A percentile compares a stretch with the other conserved stretches of the same genome.
These are phyloP conservation scores for Tokudaia muenninki DNA, from an alignment of 2,797 vertebrate species.

Conservation along the genomic window DNA sequence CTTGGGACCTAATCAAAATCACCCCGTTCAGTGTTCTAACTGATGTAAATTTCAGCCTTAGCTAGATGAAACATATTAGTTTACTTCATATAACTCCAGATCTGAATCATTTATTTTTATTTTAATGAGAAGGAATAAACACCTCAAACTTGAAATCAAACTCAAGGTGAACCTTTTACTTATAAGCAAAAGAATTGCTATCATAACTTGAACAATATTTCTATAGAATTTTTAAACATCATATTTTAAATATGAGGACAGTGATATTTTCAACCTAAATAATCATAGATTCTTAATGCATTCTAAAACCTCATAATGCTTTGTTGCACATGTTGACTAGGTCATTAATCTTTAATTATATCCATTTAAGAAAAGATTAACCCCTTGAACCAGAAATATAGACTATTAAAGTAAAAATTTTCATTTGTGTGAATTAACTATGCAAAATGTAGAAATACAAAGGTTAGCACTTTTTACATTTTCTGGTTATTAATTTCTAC, in stretches of 20 bases:
- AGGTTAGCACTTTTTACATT: neutral
- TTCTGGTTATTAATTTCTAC: constrained; percentile 38
- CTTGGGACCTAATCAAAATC: constrained; percentile 55
- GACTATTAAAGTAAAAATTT: constrained; percentile 50
- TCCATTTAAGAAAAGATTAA: neutral
- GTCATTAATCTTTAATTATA: constrained; percentile 21
- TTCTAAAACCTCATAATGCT: constrained; percentile 24
- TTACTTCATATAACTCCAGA: constrained; percentile 57
- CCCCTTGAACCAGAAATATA: neutral
- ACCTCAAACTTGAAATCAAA: constrained; percentile 57
- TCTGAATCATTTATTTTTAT: constrained; percentile 49
- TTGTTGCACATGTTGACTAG: constrained; percentile 14
- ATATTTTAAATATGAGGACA: constrained; percentile 45
- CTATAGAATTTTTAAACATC: neutral
- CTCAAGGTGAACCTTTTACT: constrained; percentile 28
- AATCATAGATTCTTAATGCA: constrained; percentile 38
- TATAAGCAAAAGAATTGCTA: constrained; percentile 30
- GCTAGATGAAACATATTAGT: constrained; percentile 49
- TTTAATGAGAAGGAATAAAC: constrained; percentile 71
- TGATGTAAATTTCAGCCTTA: constrained; percentile 27
- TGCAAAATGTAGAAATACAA: constrained; percentile 30
- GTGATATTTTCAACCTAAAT: constrained; percentile 5
- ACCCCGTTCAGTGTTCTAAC: constrained; percentile 27
- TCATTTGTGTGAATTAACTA: constrained; percentile 28
- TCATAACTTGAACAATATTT: constrained; percentile 38